Evolutionary conservation across 2,797 vertebrate species (phyloP), one percentile per base, ranked within the genome.

Genomic region (Sternarchorhynchus goeldii): DNA sequence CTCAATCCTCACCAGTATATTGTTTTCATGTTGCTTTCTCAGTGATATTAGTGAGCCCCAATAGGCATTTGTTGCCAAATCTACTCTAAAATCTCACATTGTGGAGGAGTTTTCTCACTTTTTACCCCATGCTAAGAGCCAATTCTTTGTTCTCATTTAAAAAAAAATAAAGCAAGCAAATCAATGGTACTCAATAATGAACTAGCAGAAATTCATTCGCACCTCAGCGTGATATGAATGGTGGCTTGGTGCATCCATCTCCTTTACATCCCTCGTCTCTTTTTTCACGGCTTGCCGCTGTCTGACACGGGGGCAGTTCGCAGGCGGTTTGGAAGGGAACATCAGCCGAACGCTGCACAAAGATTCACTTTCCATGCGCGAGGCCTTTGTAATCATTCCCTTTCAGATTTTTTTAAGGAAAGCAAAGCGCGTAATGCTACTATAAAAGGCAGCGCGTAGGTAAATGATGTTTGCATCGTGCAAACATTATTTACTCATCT

Each of bases 131-230:
- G 45, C 45, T 50, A 12, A 12, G 45, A 50, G 45, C 45, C 2
- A 3, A 14, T 50, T 50, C 10, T 6, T 10, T 7, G 39, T 41
- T 50, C 25, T 50, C 2, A 50, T 12, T 12, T 2, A 29, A 18
- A 20, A 7, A 7, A 65, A 50, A 17, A 17, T 12, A 58, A 59
- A 39, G 34, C 20, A 73, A 58, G 41, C 12, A 31, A 64, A 64
- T n/a, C 45, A 31, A 34, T 73, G 62, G 62, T 58, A 58, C 60
- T 45, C 64, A 75, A 31, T 68, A 79, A 74, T 68, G 57, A 62
- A 50, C 78, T 60, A 18, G 55, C 67, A 67, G 34, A 72, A 72
- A 78, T 78, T 79, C 55, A 50, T 80, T 69, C 72, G 74, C 65
- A 69, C 64, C 57, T 57, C 70, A 79, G 77, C 62, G 1, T 73